Evolutionary conservation across 2,113 vertebrate species (phyloP), one percentile per base, ranked within the genome.

Genomic region (Lonchura striata): DNA sequence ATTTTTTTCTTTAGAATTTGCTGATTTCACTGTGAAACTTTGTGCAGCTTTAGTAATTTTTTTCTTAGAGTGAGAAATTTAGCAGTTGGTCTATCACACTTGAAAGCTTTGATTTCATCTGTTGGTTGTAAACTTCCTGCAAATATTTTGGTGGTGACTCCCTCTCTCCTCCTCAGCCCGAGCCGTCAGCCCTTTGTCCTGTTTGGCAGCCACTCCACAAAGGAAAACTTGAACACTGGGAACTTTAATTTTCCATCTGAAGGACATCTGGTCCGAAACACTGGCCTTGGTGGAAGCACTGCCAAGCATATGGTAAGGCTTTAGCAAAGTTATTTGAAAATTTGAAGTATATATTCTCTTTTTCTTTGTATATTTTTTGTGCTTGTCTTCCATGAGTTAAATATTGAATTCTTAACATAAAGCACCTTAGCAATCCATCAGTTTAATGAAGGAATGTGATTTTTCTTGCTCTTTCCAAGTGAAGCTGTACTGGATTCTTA

Each of bases 201-300:
- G 56, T 99, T 99, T 74, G 99, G 99, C 71, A 98, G 98, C 89
- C 99, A 99, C 95, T 99, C 99, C 4, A 98, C 98, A 2, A 98
- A 81, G 80, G 98, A 99, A 41, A 99, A 99, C 77, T 80, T 99
- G 95, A 98, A 99, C 60, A 98, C 97, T 20, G 98, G 98, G 65
- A 99, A 98, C 66, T 99, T 99, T 46, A 99, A 98, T 97, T 99
- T 99, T 86, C 99, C 99, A 28, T 99, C 99, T 11, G 99, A 99
- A 95, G 99, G 98, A 82, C 99, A 99, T 78, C 98, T 99, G 94
- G 98, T 99, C 79, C 98, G 98, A 85, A 99, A 98, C 98, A 99
- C 99, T 3, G 99, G 99, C 25, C 97, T 96, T 27, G 96, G 84
- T 28, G 98, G 98, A 18, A 98, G 98, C 92, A 86, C 98, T 61